Evolutionary conservation across 2,888 invertebrate genomes (phyloP), one percentile per base, ranked within the genome.

Genomic region (Apeira syringaria): DNA sequence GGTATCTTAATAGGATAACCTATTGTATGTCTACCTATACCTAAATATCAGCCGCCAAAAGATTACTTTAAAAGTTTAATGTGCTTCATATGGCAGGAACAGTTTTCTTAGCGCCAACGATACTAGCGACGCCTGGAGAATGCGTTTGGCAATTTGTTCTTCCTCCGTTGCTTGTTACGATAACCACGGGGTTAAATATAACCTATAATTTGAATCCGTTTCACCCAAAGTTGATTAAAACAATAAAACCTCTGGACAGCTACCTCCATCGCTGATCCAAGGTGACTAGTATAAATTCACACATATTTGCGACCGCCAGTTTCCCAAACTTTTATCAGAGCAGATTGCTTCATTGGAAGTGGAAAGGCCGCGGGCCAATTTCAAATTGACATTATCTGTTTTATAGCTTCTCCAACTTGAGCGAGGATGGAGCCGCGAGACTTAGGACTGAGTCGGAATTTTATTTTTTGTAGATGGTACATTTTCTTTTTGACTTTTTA

Each of bases 341-440:
- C 36, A 28, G 37, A 37, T 37, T 37, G 37, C 22, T 12, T 38
- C 37, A 28, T 25, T 37, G 37, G 33, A 24, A 34, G 24, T 8
- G 30, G 41, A 27, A 40, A 44, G 32, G 43, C 43, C 28, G 27
- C 15, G 33, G 28, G 43, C 43, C 43, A 44, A 44, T 44, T 44
- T 44, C 33, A 37, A 44, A 44, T 44, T 44, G 43, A 44, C 43
- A 44, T 44, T 44, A 44, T 44, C 37, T 44, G 37, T 37, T 44
- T 44, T 44, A 44, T 44, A 37, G 37, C 43, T 32, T 12, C 28
- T 20, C 28, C 27, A 36, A 43, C 27, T 43, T 43, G 8, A 11
- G 15, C 33, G 28, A 5, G 33, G 35, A 30, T 37, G 43, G 43
- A 37, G 37, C n/a, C 12, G 43, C 20, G 17, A 26, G 37, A 44